These are phyloP conservation scores for Lampris megalopsis DNA, from an alignment of 2,113 vertebrate species.

Conservation along the genomic window DNA sequence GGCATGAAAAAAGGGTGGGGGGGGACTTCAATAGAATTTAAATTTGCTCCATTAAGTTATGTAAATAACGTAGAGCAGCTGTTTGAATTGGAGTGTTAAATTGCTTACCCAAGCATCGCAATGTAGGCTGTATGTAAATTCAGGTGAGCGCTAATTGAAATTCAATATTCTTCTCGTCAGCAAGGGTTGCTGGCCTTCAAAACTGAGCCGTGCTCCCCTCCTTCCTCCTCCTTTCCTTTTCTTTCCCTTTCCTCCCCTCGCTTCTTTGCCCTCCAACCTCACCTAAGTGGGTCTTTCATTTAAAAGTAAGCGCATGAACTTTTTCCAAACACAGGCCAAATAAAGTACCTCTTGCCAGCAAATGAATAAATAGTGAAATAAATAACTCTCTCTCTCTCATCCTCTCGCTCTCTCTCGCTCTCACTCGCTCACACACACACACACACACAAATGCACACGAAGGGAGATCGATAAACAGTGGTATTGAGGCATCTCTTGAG, in stretches of 20 bases:
- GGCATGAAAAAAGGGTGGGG: neutral
- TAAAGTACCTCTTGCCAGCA: slow-evolving; percentile 72
- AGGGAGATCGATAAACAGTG: slow-evolving; percentile 74
- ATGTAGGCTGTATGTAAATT: slow-evolving; percentile 81
- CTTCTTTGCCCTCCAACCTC: slow-evolving; percentile 67
- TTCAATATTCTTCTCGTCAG: slow-evolving; percentile 78
- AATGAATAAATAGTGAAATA: slow-evolving; percentile 73
- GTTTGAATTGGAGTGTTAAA: slow-evolving; percentile 78
- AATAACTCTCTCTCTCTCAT: slow-evolving; percentile 45
- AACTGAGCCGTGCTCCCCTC: slow-evolving; percentile 40
- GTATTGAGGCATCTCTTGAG: slow-evolving; percentile 80
- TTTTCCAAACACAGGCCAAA: slow-evolving; percentile 70
- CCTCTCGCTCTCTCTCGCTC: slow-evolving; percentile 1
- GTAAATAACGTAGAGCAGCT: slow-evolving; percentile 74
- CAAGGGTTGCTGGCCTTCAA: slow-evolving; percentile 62
- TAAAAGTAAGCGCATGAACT: slow-evolving; percentile 78
- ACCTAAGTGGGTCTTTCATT: slow-evolving; percentile 81
- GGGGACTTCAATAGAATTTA: slow-evolving; percentile 72
- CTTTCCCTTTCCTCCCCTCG: slow-evolving; percentile 41
- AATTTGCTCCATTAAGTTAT: slow-evolving; percentile 78
- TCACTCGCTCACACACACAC: neutral
- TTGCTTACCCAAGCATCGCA: slow-evolving; percentile 74
- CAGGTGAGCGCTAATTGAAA: slow-evolving; percentile 78
- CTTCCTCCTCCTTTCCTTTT: slow-evolving; percentile 11
- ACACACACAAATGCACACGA: slow-evolving; percentile 34